phyloP scores from a whole-genome alignment of 2,888 invertebrate species.

The Theretra japonica region DNA sequence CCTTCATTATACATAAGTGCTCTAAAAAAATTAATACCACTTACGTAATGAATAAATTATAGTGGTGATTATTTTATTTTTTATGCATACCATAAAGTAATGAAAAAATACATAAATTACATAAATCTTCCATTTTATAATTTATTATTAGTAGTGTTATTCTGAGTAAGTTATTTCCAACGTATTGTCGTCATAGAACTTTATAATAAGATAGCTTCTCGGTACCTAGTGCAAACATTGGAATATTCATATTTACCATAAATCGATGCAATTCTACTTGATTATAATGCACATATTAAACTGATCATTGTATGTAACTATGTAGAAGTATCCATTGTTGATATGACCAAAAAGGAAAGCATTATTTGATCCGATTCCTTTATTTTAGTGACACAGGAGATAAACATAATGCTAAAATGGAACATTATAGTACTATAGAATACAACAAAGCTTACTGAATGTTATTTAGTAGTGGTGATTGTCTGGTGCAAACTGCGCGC shows the following conservation, averaged over 20 bases:
- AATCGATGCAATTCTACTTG: neutral
- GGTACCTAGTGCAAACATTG: neutral
- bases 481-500: constrained; percentile 27
- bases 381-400: no score
- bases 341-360: neutral
- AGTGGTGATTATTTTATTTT: neutral
- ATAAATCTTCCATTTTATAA: neutral
- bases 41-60: neutral
- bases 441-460: neutral
- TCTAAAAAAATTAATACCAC: no score
- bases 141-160: neutral
- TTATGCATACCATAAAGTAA: neutral
- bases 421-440: neutral
- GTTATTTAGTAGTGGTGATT: constrained; percentile 10
- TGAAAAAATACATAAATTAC: no score
- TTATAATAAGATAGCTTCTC: neutral
- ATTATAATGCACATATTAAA: neutral
- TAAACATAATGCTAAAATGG: neutral
- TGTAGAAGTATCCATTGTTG: neutral
- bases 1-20: neutral
- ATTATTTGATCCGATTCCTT: no score
- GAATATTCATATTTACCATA: constrained; percentile 6
- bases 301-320: neutral
- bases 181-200: neutral
- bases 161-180: neutral